Evolutionary conservation across 2,113 vertebrate species (phyloP), one percentile per base, ranked within the genome.

Genomic region (Mobula birostris): DNA sequence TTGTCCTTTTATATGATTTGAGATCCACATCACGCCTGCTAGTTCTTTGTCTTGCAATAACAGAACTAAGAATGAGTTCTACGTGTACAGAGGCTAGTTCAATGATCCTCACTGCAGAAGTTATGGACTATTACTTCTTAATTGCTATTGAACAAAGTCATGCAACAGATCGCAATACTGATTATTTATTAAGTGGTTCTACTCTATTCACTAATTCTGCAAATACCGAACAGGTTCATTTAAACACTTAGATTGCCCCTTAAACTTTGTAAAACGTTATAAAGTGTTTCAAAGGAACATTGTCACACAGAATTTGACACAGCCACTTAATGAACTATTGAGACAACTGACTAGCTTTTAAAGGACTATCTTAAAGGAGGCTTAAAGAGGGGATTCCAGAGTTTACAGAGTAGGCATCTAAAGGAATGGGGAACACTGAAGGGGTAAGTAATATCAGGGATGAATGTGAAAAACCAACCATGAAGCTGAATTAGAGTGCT

Each of bases 71-170:
- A 74, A 48, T 74, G 40, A 68, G 32, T 70, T 72, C 21, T 19
- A 93, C 36, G 14, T 40, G 32, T 17, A 4, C 63, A 29, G 48
- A 48, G 68, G 68, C 36, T 5, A 48, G 68, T 29, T 93, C 40
- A 93, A 93, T 56, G 24, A 56, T 76, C 36, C 40, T 74, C 91
- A 74, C 66, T 14, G 17, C 36, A 76, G 91, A 74, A 76, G 68
- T 93, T 93, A 93, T 74, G 72, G 91, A 76, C 91, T 27, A 48
- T 36, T 0, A 72, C 68, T 93, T 40, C 29, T 91, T 91, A 70
- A 36, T 66, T 70, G 19, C 29, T 29, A 76, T 76, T 93, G 70
- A 93, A 76, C 24, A 93, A 70, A 36, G n/a, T 72, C 90, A 48
- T 40, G 15, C 14, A 72, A 9, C 19, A 24, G 17, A 32, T 91